phyloP scores from a whole-genome alignment of 1,140 invertebrate species.

The Nasonia giraulti region DNA sequence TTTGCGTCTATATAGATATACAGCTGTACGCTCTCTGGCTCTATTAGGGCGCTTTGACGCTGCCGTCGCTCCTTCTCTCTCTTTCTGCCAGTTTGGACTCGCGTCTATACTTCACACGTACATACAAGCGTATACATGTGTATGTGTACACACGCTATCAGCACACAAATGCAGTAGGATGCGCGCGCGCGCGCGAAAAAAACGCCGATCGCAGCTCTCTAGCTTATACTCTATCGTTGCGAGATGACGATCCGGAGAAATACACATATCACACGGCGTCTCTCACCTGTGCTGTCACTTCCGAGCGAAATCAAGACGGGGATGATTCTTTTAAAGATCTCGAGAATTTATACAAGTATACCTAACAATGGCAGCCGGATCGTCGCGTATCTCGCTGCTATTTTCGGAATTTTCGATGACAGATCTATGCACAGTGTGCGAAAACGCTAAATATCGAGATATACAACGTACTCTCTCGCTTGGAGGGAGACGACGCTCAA shows the following conservation, averaged over 20 bases:
- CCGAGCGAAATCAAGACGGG: no score
- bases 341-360: no score
- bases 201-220: not conserved
- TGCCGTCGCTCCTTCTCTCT: not conserved
- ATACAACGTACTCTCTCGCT: not conserved
- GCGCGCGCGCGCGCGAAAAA: conserved; percentile 1
- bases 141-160: not conserved
- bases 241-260: not conserved
- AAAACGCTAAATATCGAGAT: no score
- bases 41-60: not conserved
- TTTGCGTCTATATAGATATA: not conserved
- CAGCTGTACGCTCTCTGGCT: not conserved
- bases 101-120: not conserved
- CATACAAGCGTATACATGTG: not conserved
- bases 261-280: not conserved
- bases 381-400: not conserved
- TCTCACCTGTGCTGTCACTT: not conserved
- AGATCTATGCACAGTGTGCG: not conserved
- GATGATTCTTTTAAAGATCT: no score
- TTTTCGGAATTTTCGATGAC: no score
- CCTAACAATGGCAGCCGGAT: not conserved
- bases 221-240: not conserved
- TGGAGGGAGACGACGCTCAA: not conserved
- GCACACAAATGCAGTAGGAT: not conserved
- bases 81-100: conserved; percentile 9